Conservation (phyloP, 2,113 vertebrate species). For the Arizona elegans region DNA sequence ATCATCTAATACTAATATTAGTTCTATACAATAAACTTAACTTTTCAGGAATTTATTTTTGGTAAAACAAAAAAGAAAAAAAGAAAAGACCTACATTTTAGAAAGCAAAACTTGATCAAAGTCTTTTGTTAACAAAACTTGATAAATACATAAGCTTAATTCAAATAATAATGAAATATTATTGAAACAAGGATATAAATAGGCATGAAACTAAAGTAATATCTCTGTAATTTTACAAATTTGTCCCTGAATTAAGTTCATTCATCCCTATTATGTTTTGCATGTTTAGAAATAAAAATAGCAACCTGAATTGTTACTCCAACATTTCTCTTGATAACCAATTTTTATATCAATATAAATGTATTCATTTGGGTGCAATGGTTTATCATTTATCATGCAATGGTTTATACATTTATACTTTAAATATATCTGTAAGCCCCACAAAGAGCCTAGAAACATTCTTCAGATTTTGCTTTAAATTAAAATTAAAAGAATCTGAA, state of each 20-base stretch:
- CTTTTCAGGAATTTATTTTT: background rate
- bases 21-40: background rate
- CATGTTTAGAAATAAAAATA: background rate
- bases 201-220: background rate
- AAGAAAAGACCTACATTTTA: background rate
- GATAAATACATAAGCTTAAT: background rate
- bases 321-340: background rate
- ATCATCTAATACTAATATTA: background rate
- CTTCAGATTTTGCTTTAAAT: background rate
- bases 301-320: background rate
- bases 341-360: background rate
- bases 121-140: background rate
- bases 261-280: slow-evolving; percentile 12
- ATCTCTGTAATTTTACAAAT: background rate
- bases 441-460: background rate
- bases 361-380: background rate
- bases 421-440: background rate
- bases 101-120: background rate
- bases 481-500: background rate
- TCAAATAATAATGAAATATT: background rate
- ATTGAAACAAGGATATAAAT: background rate
- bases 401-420: background rate
- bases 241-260: background rate
- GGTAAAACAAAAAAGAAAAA: background rate
- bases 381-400: background rate